These are phyloP conservation scores for Enchytraeus crypticus DNA, from an alignment of 2,888 invertebrate species.

Conservation along the genomic window DNA sequence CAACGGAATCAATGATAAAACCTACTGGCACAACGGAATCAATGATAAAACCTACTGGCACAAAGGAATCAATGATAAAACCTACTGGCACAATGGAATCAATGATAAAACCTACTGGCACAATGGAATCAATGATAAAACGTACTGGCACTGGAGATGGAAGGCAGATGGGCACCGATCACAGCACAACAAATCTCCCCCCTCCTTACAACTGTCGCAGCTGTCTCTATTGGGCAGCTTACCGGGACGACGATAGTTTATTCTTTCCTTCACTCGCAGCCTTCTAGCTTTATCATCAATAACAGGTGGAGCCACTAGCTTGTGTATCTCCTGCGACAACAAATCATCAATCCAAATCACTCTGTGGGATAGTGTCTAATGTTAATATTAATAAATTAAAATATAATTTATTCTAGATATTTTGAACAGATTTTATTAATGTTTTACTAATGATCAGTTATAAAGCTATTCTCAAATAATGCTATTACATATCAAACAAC, in stretches of 20 bases:
- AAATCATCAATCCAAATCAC: constrained; percentile 5
- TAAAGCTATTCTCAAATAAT: too few species aligned
- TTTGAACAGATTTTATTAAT: neutral
- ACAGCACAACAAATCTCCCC: constrained; percentile 88
- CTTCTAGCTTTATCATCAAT: constrained; percentile 61
- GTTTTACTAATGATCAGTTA: neutral
- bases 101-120: too few species aligned
- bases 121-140: too few species aligned
- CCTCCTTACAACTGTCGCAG: constrained; percentile 88
- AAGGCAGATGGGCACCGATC: constrained; percentile 92
- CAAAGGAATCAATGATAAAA: too few species aligned
- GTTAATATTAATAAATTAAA: neutral
- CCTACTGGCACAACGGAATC: too few species aligned
- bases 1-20: too few species aligned
- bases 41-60: too few species aligned
- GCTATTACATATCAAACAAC: too few species aligned
- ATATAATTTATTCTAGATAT: neutral
- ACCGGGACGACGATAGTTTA: constrained; percentile 52
- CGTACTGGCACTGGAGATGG: constrained; percentile 88
- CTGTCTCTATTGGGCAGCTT: constrained; percentile 67
- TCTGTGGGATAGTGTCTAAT: neutral
- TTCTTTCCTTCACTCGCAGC: constrained; percentile 51
- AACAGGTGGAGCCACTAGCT: constrained; percentile 75
- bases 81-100: too few species aligned
- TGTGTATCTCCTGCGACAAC: constrained; percentile 68